These are phyloP conservation scores for Gymnoscelis rufifasciata DNA, from an alignment of 2,888 invertebrate species.

Conservation along the genomic window DNA sequence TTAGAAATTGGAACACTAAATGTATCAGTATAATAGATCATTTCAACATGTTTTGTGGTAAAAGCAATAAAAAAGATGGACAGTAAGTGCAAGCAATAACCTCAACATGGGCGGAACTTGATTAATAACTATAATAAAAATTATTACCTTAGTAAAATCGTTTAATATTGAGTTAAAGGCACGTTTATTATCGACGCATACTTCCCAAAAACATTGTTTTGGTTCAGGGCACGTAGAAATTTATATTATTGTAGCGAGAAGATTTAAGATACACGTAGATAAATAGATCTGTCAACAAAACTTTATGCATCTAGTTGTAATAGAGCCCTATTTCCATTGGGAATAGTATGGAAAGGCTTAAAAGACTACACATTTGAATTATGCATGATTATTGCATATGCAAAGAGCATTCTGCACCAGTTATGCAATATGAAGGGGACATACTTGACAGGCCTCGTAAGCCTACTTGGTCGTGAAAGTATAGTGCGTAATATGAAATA, in stretches of 20 bases:
- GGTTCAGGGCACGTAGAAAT: no score
- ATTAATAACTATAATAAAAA: constrained; percentile 30
- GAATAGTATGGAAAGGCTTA: constrained; percentile 30
- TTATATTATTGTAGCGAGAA: no score
- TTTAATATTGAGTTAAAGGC: constrained; percentile 3
- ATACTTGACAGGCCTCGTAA: constrained; percentile 29
- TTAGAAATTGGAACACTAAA: background rate
- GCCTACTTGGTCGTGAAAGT: constrained; percentile 26
- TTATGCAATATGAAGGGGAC: constrained; percentile 42
- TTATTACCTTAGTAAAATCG: constrained; percentile 20
- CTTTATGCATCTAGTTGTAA: constrained; percentile 6
- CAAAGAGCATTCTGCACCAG: constrained; percentile 38
- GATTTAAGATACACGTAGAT: no score
- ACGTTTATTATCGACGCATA: background rate
- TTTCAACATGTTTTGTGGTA: background rate
- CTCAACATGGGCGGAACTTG: constrained; percentile 28
- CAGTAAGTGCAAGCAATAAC: constrained; percentile 15
- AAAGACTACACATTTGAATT: constrained; percentile 44
- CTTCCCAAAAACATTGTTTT: no score
- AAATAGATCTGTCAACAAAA: background rate
- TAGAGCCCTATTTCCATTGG: constrained; percentile 31
- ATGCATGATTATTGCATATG: constrained; percentile 50
- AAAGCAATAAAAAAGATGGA: background rate
- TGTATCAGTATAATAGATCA: background rate
- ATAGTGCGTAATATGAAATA: constrained; percentile 23